phyloP scores from a whole-genome alignment of 2,888 invertebrate genomes.

The Phragmatobia fuliginosa region DNA sequence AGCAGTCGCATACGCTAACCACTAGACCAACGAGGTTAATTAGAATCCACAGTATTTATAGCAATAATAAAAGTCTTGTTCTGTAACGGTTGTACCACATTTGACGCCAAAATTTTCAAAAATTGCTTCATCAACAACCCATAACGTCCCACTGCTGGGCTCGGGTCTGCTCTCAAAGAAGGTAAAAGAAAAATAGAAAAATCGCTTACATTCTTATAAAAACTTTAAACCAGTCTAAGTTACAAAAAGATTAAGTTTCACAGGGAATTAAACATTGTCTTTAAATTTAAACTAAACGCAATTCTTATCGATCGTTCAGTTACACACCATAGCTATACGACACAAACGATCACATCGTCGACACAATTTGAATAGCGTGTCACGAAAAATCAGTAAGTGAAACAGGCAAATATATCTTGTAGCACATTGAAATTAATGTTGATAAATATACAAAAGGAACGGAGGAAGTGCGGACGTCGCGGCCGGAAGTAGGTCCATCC shows the following conservation, averaged over 20 bases:
- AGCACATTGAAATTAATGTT: constrained; percentile 82
- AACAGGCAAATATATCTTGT: constrained; percentile 66
- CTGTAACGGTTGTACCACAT: no score
- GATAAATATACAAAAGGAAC: constrained; percentile 81
- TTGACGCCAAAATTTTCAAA: neutral
- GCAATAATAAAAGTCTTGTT: neutral
- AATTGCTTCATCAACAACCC: no score
- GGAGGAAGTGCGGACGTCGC: constrained; percentile 78
- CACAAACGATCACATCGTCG: neutral
- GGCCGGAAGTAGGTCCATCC: constrained; percentile 82
- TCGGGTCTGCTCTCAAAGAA: no score
- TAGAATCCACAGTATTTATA: neutral
- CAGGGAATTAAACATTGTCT: neutral
- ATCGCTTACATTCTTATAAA: neutral
- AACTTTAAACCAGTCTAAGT: neutral
- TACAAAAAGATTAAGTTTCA: neutral
- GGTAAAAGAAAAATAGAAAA: neutral
- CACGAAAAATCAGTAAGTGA: constrained; percentile 42
- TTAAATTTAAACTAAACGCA: neutral
- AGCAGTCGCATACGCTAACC: no score
- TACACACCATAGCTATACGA: neutral
- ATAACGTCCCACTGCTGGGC: no score
- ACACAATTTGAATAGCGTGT: constrained; percentile 6
- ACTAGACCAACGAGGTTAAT: no score
- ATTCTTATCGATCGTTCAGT: neutral